Percentiles rank a stretch among this genome's conserved stretches.
phyloP scores from a whole-genome alignment of 2,888 invertebrate species.

The Sphaerophoria rueppellii region DNA sequence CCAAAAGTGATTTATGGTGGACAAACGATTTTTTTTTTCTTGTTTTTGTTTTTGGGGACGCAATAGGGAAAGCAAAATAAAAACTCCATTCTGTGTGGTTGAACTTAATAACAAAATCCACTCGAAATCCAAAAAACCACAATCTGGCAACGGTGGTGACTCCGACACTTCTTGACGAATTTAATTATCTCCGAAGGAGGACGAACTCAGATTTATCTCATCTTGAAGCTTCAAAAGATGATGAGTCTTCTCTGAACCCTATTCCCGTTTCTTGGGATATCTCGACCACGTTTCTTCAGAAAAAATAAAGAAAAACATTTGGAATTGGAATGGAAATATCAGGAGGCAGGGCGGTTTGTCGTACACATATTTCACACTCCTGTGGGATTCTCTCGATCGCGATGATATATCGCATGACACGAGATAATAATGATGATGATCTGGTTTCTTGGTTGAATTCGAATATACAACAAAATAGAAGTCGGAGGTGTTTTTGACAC shows the following conservation, averaged over 20 bases:
- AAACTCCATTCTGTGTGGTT: slow-evolving; percentile 41
- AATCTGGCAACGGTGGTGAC: slow-evolving; percentile 25
- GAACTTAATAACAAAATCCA: slow-evolving; percentile 63
- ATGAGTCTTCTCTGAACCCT: slow-evolving; percentile 15
- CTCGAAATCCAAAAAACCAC: slow-evolving; percentile 36
- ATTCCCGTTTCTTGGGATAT: background rate
- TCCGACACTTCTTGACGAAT: slow-evolving; percentile 65
- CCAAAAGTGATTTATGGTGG: slow-evolving; percentile 72
- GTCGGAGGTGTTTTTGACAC: no score
- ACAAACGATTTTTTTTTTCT: slow-evolving; percentile 68
- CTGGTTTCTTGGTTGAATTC: no score
- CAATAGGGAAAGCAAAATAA: slow-evolving; percentile 24
- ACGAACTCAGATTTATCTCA: slow-evolving; percentile 32
- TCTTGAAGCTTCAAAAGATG: slow-evolving; percentile 42
- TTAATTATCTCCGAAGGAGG: slow-evolving; percentile 64
- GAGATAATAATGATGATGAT: slow-evolving; percentile 71
- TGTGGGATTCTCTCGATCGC: background rate
- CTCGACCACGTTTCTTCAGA: background rate
- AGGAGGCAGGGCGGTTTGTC: slow-evolving; percentile 40
- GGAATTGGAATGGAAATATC: slow-evolving; percentile 24
- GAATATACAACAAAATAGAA: no score
- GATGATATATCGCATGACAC: slow-evolving; percentile 62
- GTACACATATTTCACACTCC: slow-evolving; percentile 71
- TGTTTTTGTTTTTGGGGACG: slow-evolving; percentile 40
- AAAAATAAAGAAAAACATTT: slow-evolving; percentile 43